These are phyloP conservation scores for Bellardia bayeri DNA, from an alignment of 2,888 invertebrate species.

Conservation along the genomic window DNA sequence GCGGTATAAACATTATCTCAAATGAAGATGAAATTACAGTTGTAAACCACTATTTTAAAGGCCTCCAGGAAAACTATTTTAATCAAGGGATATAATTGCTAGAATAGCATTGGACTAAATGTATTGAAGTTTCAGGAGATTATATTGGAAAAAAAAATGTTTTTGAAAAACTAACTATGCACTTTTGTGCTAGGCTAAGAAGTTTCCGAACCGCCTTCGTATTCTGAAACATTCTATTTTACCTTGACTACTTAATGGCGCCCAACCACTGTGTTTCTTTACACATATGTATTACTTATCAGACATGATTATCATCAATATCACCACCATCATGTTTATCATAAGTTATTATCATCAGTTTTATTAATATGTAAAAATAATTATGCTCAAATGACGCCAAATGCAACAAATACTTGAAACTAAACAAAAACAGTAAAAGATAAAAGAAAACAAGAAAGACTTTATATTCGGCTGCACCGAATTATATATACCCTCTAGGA, in stretches of 20 bases:
- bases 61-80: too few species aligned
- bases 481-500: too few species aligned
- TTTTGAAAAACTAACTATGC: too few species aligned
- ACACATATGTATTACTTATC: neutral
- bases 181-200: too few species aligned
- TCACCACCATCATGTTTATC: neutral
- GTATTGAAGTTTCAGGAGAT: too few species aligned
- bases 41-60: too few species aligned
- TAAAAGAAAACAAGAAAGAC: constrained; percentile 22
- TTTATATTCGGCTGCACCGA: too few species aligned
- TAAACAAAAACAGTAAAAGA: constrained; percentile 7
- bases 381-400: constrained; percentile 57
- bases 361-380: constrained; percentile 55
- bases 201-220: neutral
- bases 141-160: too few species aligned
- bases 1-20: too few species aligned
- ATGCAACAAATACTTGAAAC: constrained; percentile 53
- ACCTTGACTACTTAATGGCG: constrained; percentile 19
- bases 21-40: too few species aligned
- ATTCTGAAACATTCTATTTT: neutral
- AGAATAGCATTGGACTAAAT: too few species aligned
- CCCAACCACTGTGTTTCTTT: neutral
- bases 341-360: constrained; percentile 38
- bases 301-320: neutral
- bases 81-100: too few species aligned